Percentiles rank a stretch among this genome's conserved stretches.
Evolutionary conservation across 2,797 vertebrate genomes (phyloP).

Genomic region (Eulemur rubriventer): DNA sequence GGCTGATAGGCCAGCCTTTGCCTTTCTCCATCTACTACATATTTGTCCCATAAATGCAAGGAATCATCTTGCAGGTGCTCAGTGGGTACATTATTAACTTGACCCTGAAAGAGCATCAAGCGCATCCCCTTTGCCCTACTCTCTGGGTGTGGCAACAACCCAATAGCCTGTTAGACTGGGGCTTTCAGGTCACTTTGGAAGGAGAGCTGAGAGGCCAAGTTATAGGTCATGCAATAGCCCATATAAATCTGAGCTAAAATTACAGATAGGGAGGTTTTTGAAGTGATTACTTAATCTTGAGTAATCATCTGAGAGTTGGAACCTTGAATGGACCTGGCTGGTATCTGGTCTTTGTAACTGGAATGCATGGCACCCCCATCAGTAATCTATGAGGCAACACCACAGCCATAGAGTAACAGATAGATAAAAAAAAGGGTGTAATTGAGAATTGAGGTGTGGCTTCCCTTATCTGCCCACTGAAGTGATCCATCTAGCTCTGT

Average conservation of each 20-base stretch:
- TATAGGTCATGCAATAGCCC: neutral
- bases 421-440: neutral
- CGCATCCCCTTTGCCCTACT: neutral
- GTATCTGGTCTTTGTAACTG: neutral
- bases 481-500: neutral
- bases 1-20: neutral
- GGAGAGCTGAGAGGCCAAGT: neutral
- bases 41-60: neutral
- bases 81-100: neutral
- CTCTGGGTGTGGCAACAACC: neutral
- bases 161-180: neutral
- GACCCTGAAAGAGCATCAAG: neutral
- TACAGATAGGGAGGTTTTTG: neutral
- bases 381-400: neutral
- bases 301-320: neutral
- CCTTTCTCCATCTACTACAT: neutral
- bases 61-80: neutral
- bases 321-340: neutral
- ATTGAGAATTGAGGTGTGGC: neutral
- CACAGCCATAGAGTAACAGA: neutral
- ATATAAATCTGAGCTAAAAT: slow-evolving; percentile 3
- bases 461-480: neutral
- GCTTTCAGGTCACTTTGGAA: neutral
- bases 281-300: slow-evolving; percentile 5
- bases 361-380: neutral